Base-by-base conservation (phyloP, 2,113 vertebrate species). In the Ellobius talpinus region DNA sequence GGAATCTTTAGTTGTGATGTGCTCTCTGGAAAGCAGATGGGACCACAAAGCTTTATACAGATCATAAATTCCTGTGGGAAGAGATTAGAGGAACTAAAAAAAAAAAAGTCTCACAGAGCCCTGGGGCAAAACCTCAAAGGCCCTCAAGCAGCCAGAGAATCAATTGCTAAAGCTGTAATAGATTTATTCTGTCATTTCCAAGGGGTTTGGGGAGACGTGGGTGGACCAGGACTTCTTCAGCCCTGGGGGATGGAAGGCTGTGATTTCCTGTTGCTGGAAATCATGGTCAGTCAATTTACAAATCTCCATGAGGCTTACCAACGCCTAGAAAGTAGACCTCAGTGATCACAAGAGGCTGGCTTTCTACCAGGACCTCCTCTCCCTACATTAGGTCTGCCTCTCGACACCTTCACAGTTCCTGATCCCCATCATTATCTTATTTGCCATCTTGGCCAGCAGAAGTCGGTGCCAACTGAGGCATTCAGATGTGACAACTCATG, bases 401-500 rank as follows among this genome's bases (percentile, higher is more conserved):
- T 99, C 9, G 4, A 99, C 29, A 99, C 99, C 93, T 99, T 99
- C 93, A 99, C 99, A 0, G 99, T 99, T 14, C 99, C 99, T 0
- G 99, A 98, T 99, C 99, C 13, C 98, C 97, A 97, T 98, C 99
- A 98, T 98, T 99, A 97, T 99, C 99, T 0, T 99, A 99, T 97
- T 99, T 99, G 63, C 99, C 98, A 45, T 99, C 99, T 97, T 99
- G 99, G 98, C 99, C 99, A 0, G 99, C 99, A 61, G 99, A 99
- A 93, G 99, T 99, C 4, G 99, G 99, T 4, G 98, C 99, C 99
- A 0, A 99, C 99, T 47, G 99, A 0, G 99, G 99, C 68, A 99
- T 98, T 98, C 99, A 99, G 0, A 99, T 99, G 95, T 99, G 99
- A 99, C 99, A 99, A 99, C 73, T 99, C 99, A 0, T 99, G 99